A percentile compares a stretch with the other conserved stretches of the same genome.
These are phyloP conservation scores for Drosophila subsilvestris DNA, from an alignment of 2,888 invertebrate species.

Conservation along the genomic window DNA sequence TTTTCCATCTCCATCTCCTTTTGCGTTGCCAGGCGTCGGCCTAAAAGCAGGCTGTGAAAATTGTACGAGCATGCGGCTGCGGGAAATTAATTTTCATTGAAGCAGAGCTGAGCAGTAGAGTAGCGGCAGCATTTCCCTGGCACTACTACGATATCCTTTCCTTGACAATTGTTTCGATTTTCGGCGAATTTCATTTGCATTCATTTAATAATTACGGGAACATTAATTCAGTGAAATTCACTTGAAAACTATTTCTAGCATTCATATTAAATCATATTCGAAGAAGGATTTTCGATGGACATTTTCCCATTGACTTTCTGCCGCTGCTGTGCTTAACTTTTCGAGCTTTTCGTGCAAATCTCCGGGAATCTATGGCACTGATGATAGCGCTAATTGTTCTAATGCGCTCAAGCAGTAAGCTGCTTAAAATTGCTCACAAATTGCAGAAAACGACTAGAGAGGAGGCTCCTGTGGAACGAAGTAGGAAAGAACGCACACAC, in stretches of 20 bases:
- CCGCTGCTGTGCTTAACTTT: slow-evolving; percentile 20
- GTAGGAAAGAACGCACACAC: neutral
- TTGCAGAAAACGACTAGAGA: slow-evolving; percentile 19
- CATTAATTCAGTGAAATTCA: neutral
- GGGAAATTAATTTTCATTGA: slow-evolving; percentile 55
- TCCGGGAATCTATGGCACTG: slow-evolving; percentile 34
- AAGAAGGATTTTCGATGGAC: slow-evolving; percentile 10
- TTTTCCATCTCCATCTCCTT: neutral
- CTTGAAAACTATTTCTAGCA: slow-evolving; percentile 6
- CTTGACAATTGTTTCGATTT: slow-evolving; percentile 7
- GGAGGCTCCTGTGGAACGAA: neutral
- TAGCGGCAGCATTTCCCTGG: neutral
- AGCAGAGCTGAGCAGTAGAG: neutral
- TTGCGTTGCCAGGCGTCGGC: slow-evolving; percentile 41
- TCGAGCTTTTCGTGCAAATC: slow-evolving; percentile 28
- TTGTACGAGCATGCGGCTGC: slow-evolving; percentile 38
- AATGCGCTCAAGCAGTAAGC: slow-evolving; percentile 68
- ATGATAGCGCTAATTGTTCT: slow-evolving; percentile 62
- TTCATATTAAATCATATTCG: neutral
- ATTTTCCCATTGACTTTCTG: slow-evolving; percentile 9
- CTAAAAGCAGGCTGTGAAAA: slow-evolving; percentile 56
- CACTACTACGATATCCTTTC: slow-evolving; percentile 1
- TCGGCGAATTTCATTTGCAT: slow-evolving; percentile 40
- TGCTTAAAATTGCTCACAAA: slow-evolving; percentile 54
- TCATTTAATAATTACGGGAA: slow-evolving; percentile 17